Percentiles rank a stretch among this genome's conserved stretches.
These are phyloP conservation scores for Sclerodermus sp. DNA, from an alignment of 2,888 invertebrate species.

Conservation along the genomic window DNA sequence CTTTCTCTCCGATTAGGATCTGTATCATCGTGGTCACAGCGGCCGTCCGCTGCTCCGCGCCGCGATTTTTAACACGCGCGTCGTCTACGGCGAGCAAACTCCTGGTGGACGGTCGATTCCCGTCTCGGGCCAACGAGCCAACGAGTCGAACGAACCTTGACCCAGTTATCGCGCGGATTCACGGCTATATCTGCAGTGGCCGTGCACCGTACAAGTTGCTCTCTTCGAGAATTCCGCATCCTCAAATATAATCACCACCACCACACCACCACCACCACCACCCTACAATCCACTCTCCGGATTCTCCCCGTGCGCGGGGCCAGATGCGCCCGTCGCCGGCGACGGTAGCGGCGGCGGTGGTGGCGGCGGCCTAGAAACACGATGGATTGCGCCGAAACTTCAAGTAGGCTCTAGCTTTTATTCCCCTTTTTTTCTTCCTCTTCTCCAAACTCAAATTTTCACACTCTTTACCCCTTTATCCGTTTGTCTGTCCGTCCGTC, in stretches of 20 bases:
- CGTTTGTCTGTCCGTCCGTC: too few relatives aligned
- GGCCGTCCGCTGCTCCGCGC: too few relatives aligned
- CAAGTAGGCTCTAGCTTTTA: slow-evolving; percentile 47
- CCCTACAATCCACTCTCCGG: slow-evolving; percentile 19
- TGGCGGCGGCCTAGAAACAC: slow-evolving; percentile 43
- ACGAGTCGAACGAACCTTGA: slow-evolving; percentile 34
- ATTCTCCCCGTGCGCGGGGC: slow-evolving; percentile 38
- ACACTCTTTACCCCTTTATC: neutral
- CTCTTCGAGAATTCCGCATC: slow-evolving; percentile 25
- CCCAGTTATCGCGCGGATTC: slow-evolving; percentile 34
- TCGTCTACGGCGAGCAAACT: too few relatives aligned
- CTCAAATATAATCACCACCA: slow-evolving; percentile 21
- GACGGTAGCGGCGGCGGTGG: slow-evolving; percentile 21
- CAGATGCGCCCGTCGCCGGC: slow-evolving; percentile 49
- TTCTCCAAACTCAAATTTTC: slow-evolving; percentile 12
- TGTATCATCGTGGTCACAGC: too few relatives aligned
- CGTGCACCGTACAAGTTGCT: too few relatives aligned
- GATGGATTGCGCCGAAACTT: slow-evolving; percentile 56
- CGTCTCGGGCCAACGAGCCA: slow-evolving; percentile 1
- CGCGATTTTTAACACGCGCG: too few relatives aligned
- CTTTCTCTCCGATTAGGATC: too few relatives aligned
- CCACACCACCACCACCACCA: slow-evolving; percentile 1
- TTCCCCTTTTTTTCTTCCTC: slow-evolving; percentile 15
- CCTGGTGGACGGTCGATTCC: too few relatives aligned
- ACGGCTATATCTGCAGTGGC: slow-evolving; percentile 26